phyloP scores from a whole-genome alignment of 53 echinoderm and acorn worm species.

The Holothuria leucospilota region DNA sequence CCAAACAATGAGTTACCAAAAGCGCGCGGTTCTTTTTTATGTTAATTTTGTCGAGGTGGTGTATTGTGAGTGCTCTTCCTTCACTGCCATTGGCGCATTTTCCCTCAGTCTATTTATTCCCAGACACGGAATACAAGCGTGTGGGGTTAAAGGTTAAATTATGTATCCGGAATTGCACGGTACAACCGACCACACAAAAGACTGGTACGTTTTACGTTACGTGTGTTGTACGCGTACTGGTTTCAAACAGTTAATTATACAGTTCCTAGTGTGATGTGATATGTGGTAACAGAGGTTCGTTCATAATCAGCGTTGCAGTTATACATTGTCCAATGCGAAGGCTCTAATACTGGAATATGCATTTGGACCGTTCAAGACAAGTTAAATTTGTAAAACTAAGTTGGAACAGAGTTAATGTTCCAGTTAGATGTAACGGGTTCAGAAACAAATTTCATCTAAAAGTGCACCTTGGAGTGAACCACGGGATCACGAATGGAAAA shows the following conservation, averaged over 20 bases:
- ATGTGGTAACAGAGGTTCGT: not conserved
- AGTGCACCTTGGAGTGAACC: too few relatives aligned
- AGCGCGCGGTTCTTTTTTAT: too few relatives aligned
- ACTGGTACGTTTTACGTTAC: conserved; percentile 38
- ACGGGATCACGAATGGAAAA: conserved; percentile 24
- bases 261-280: too few relatives aligned
- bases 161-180: conserved; percentile 44
- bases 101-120: conserved; percentile 7
- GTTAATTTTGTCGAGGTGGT: too few relatives aligned
- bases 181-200: conserved; percentile 8
- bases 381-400: too few relatives aligned
- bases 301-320: conserved; percentile 17
- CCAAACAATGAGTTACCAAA: too few relatives aligned
- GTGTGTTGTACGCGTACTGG: conserved; percentile 23
- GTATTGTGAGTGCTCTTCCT: too few relatives aligned
- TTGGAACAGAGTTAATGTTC: too few relatives aligned
- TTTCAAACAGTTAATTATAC: conserved; percentile 3
- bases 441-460: too few relatives aligned
- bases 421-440: too few relatives aligned
- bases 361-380: too few relatives aligned
- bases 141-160: conserved; percentile 38
- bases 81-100: conserved; percentile 15
- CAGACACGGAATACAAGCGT: conserved; percentile 43
- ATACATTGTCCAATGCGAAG: not conserved
- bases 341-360: too few relatives aligned